Base-by-base conservation (phyloP, 2,113 vertebrate species). In the Salvelinus namaycush region DNA sequence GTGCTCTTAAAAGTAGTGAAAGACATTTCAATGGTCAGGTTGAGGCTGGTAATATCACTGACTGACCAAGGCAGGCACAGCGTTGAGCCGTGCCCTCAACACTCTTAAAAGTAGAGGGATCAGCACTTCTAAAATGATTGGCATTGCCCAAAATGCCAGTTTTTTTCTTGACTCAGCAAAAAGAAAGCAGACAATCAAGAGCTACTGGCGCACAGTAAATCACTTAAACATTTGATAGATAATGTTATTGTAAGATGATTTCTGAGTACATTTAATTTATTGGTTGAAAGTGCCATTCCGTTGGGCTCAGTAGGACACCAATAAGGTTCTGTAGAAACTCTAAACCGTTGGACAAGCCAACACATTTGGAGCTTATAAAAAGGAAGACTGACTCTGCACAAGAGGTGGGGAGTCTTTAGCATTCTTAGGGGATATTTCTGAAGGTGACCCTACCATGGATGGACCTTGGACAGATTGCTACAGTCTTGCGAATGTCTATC, bases 21-120 rank as follows among this genome's bases (percentile, higher is more conserved):
- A 76, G 79, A 57, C 73, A 64, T 79, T 51, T 79, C 31, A 84
- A 82, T 71, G 75, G 72, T 7, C 79, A 39, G 59, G 77, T 82
- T 79, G 67, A 18, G 80, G 82, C 85, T 78, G 29, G 84, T 84
- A 75, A 69, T 91, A 89, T 90, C 89, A 68, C 76, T 85, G 76
- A 70, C 76, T 85, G 76, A 86, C 86, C 78, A 27, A 64, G 59
- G 68, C 77, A 82, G 87, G 82, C 72, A 70, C 76, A 80, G 73
- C 20, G 85, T 87, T 87, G 86, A 83, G 84, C 84, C 79, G 72
- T 31, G 48, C 76, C 66, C 76, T 69, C 81, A 82, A 88, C 89
- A 88, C 76, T 79, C 88, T 90, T 87, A 87, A 76, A 76, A 79
- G 76, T 74, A 68, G 82, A 81, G 81, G 79, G 87, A 85, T 90